Base-by-base conservation (phyloP, 2,113 vertebrate genomes). In the Sinocyclocheilus anophthalmus region DNA sequence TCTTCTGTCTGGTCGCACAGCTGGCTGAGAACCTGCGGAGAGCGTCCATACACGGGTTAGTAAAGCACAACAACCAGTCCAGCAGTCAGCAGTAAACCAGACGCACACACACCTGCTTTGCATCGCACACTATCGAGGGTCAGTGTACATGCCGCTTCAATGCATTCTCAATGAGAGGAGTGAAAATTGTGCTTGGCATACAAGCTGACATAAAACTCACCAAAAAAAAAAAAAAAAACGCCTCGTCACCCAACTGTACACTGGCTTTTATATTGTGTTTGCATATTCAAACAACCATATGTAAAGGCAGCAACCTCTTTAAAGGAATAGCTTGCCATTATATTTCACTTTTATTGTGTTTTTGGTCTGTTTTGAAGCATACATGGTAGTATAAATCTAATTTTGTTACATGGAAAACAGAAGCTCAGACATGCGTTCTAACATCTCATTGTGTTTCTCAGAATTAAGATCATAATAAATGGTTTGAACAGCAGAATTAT, bases 241-340 rank as follows among this genome's bases (percentile, higher is more conserved):
- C 5, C 72, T 24, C 3, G 37, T 73, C 70, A n/a, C 4, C 37
- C 37, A 39, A 3, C 5, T 59, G 30, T 39, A 14, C 53, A 8
- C n/a, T 48, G 72, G 22, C 53, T 2, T 78, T 59, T 14, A 57
- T 59, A 7, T 80, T 24, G 22, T 2, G 57, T 42, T 80, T 80
- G 33, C 33, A 80, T 63, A 63, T 59, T 80, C 55, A 80, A 80
- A 63, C 24, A 75, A 76, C 45, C 53, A 78, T 20, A 59, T 78
- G 4, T 10, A 78, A 42, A 80, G 7, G 5, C 55, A 9, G 18
- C 3, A 63, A n/a, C 22, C 3, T 13, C 12, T 48, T 76, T 16
- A 50, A 76, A 48, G 12, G 2, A 24, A 42, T 22, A 3, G 2
- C 39, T 75, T 48, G 14, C 7, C 2, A 45, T 45, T 13, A 73